Conservation (phyloP, 1,140 invertebrate species). For the Rhyacophila brunnea region DNA sequence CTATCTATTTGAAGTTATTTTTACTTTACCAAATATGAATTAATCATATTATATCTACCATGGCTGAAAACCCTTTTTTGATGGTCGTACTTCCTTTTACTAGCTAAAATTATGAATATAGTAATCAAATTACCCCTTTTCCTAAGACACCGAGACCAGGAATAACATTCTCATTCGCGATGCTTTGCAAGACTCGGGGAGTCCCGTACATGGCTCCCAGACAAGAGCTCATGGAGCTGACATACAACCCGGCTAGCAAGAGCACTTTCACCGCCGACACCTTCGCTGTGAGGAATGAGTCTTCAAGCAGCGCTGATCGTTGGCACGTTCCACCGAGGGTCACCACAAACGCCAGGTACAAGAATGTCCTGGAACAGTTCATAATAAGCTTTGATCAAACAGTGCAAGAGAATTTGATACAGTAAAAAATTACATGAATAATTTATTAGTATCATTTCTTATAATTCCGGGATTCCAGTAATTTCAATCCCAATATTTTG, state of each 20-base stretch:
- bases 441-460: too few species aligned
- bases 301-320: conserved; percentile 67
- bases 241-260: conserved; percentile 87
- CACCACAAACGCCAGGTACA: conserved; percentile 87
- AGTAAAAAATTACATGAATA: too few species aligned
- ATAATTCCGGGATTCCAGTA: too few species aligned
- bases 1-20: too few species aligned
- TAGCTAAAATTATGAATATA: too few species aligned
- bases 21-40: too few species aligned
- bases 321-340: conserved; percentile 87
- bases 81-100: too few species aligned
- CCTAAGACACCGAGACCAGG: conserved; percentile 83
- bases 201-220: conserved; percentile 94
- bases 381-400: conserved; percentile 3
- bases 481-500: too few species aligned
- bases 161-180: conserved; percentile 93
- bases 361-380: conserved; percentile 70
- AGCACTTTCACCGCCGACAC: conserved; percentile 80
- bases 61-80: too few species aligned
- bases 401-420: too few species aligned
- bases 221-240: conserved; percentile 92
- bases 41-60: too few species aligned
- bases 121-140: too few species aligned
- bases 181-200: conserved; percentile 90
- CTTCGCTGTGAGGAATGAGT: conserved; percentile 90